Evolutionary conservation across 2,113 vertebrate species (phyloP), one percentile per base, ranked within the genome.

Genomic region (Hippopotamus amphibius): DNA sequence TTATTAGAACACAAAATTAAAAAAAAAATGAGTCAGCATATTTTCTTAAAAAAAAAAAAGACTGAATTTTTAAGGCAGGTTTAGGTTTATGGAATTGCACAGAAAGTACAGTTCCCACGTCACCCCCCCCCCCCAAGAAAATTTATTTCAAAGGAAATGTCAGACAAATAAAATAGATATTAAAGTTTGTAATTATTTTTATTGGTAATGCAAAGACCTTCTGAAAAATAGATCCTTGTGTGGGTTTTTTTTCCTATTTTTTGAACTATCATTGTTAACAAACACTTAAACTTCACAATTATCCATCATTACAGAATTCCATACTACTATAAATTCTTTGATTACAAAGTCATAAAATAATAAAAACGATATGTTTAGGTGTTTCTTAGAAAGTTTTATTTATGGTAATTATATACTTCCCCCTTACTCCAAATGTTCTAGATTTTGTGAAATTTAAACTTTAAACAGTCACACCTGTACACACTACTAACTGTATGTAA

Each of bases 361-460:
- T 30, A 30, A 80, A 71, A 53, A 61, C 14, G 6, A 17, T 72
- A 37, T 24, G 28, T n/a, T 41, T 37, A 41, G 19, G 6, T 28
- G 12, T 48, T 90, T 79, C 48, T 76, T 28, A 76, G 48, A 33
- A 71, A 71, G 63, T 71, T 94, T 55, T 57, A 43, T 43, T 83
- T 46, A 46, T 30, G 69, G 15, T 66, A 76, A 30, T 43, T 53
- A 26, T 50, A 15, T 72, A 24, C 12, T 82, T 48, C 11, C 22
- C n/a, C 24, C 1, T 71, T 19, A 46, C 61, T 74, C 43, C 77
- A 80, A 13, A 80, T 88, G 66, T 87, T 30, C 37, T 76, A 61
- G 87, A 94, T 95, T 90, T 71, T 97, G 46, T 68, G 92, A 96
- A 97, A 92, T 88, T 90, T 95, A 90, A 95, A 95, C 98, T 46